These are phyloP conservation scores for Cyphomyrmex costatus DNA, from an alignment of 1,140 invertebrate species.

Conservation along the genomic window DNA sequence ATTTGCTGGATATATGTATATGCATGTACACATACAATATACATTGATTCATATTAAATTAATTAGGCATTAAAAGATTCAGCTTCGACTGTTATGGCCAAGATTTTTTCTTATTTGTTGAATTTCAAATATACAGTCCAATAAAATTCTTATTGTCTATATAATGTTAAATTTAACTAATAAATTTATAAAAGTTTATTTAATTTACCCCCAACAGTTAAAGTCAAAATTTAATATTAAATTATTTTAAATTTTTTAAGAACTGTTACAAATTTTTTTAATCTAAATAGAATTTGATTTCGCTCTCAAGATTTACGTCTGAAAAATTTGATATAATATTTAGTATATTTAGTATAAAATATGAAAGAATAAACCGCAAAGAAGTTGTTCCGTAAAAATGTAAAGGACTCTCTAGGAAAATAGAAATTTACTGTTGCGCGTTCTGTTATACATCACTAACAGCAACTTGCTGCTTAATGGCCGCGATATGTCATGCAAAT, in stretches of 20 bases:
- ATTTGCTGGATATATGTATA: too few species aligned
- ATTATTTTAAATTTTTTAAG: neutral
- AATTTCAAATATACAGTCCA: too few species aligned
- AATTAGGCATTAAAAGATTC: too few species aligned
- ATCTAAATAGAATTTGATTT: neutral
- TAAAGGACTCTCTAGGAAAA: neutral
- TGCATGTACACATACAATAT: too few species aligned
- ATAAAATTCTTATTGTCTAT: too few species aligned
- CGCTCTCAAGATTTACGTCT: neutral
- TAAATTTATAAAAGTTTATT: slow-evolving; percentile 21
- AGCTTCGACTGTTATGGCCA: too few species aligned
- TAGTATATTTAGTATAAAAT: neutral
- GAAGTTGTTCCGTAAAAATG: neutral
- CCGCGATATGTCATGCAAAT: slow-evolving; percentile 12
- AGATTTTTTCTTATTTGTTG: too few species aligned
- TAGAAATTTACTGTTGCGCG: neutral
- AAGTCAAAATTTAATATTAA: neutral
- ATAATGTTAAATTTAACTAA: neutral
- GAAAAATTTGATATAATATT: neutral
- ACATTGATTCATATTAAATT: too few species aligned
- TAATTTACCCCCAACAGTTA: neutral
- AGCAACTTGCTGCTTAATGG: neutral
- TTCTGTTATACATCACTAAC: neutral
- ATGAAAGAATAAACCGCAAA: neutral
- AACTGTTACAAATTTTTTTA: neutral